Evolutionary conservation across 2,888 invertebrate species (phyloP), one percentile per base, ranked within the genome.

Genomic region (Brachyopa scutellaris): DNA sequence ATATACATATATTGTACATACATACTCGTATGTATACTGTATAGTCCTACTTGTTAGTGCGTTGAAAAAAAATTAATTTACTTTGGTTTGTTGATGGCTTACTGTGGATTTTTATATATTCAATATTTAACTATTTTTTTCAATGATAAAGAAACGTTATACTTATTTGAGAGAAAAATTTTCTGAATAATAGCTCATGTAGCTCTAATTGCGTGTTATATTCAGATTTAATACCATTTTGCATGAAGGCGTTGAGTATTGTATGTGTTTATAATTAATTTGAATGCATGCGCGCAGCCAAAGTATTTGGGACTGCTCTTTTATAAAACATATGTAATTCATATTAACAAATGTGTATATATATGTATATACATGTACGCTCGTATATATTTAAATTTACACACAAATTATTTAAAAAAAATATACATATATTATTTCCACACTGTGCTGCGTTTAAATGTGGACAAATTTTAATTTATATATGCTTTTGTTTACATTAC

Each of bases 281-380:
- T 47, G 6, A 77, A 87, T 85, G 86, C 92, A 92, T 92, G 92
- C 92, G 91, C 91, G 92, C 93, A 92, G 92, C 91, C 92, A 88
- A 88, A 89, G 92, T 92, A 92, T 92, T 91, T 90, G 91, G 91
- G 92, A 92, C 92, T 92, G 92, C 89, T 89, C 82, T 40, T 21
- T 38, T 49, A 59, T 31, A 31, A 8, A 49, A 69, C 47, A 66
- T 42, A 38, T 67, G 42, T 49, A 51, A 26, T 6, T 26, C n/a
- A n/a, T 49, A 53, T 57, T 9, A 49, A 47, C 57, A 57, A 47
- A 33, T 51, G 23, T 40, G 6, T 59, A 42, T 57, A 29, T 29
- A 59, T 64, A 40, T 23, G 36, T 21, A 21, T 21, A 49, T 47
- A 23, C 7, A 38, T 23, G 42, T 21, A 53, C 17, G 42, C 19